Evolutionary conservation across 2,113 vertebrate genomes (phyloP), one percentile per base, ranked within the genome.

Genomic region (Calidris pygmaea): DNA sequence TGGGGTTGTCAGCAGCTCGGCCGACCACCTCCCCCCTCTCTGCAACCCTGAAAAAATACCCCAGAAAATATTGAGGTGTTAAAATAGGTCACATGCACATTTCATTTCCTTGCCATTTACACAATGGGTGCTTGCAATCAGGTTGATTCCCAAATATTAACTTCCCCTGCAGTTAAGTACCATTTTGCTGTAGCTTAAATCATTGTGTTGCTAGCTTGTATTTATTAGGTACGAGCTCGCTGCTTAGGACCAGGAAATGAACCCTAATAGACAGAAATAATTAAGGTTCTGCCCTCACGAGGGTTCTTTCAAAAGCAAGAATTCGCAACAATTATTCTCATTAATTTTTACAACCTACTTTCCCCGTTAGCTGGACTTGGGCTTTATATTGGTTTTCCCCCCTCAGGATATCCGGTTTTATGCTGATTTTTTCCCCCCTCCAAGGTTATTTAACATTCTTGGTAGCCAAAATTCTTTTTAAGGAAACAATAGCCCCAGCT

Each of bases 301-400:
- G 96, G 79, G 75, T 96, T 97, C 94, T 97, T 87, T 82, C 97
- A 71, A 97, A 98, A 97, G 87, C 96, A 96, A 98, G 97, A 98
- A 97, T 98, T 98, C 96, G 72, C 97, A 97, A 98, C 97, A 98
- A 98, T 98, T 98, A 98, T 98, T 98, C 97, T 98, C 98, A 98
- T 98, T 98, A 98, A 97, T 97, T 98, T 98, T 98, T 98, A 98
- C 97, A 98, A 97, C 97, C 94, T 68, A 68, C 94, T 97, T 97
- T 98, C 72, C 86, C 97, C 15, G 50, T 94, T 94, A 85, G 96
- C 94, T 96, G 86, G 88, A 53, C 82, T 93, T 56, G 63, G 95
- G 62, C 94, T 97, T 98, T 97, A 95, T 97, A 93, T 97, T 95
- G 87, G 56, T 67, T 79, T 56, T 3, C 19, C 34, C 60, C 37